Percentiles rank a stretch among this genome's conserved stretches.
These are phyloP conservation scores for Shargacucullia verbasci DNA, from an alignment of 2,888 invertebrate species.

Conservation along the genomic window DNA sequence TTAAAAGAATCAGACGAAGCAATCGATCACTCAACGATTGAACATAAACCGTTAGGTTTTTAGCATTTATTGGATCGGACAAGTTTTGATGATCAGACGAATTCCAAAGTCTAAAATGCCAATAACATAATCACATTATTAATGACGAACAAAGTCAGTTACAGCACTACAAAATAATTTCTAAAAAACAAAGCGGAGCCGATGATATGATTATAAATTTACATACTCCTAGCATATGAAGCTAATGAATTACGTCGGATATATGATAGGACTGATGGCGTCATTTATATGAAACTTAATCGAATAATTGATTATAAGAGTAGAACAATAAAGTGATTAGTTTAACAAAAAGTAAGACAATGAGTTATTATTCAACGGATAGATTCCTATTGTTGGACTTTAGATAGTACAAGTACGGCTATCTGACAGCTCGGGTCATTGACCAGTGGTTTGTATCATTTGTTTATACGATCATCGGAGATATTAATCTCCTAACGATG, in stretches of 20 bases:
- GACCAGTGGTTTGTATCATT: constrained; percentile 82
- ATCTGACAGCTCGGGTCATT: constrained; percentile 78
- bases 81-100: constrained; percentile 30
- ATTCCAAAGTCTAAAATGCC: constrained; percentile 21
- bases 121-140: constrained; percentile 60
- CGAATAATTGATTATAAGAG: constrained; percentile 88
- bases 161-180: constrained; percentile 63
- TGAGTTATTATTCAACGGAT: constrained; percentile 86
- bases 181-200: constrained; percentile 63
- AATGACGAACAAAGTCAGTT: constrained; percentile 61
- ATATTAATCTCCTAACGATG: constrained; percentile 85
- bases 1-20: constrained; percentile 56
- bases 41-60: constrained; percentile 39
- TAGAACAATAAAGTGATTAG: constrained; percentile 89
- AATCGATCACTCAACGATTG: constrained; percentile 54
- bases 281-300: constrained; percentile 85
- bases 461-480: constrained; percentile 84
- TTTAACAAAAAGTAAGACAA: constrained; percentile 88
- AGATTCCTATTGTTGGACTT: constrained; percentile 81
- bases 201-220: constrained; percentile 68
- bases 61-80: constrained; percentile 39
- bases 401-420: constrained; percentile 72
- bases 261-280: constrained; percentile 78
- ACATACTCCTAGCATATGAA: constrained; percentile 61
- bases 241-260: constrained; percentile 79